Conservation (phyloP, 2,113 vertebrate genomes). For the Bufo gargarizans region DNA sequence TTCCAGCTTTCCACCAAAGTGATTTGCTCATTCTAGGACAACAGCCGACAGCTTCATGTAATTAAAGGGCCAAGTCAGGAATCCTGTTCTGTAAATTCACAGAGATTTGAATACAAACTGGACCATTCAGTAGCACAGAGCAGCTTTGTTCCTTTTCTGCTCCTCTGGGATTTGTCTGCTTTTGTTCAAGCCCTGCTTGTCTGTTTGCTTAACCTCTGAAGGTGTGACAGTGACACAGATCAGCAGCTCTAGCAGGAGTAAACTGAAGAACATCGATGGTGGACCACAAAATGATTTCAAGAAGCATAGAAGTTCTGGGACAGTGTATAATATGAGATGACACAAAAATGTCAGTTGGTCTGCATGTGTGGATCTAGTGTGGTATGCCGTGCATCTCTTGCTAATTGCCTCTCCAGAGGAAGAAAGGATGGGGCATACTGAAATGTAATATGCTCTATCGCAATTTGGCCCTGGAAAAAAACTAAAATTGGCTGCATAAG, state of each 20-base stretch:
- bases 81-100: conserved; percentile 38
- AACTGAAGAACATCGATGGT: background rate
- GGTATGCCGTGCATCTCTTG: too few relatives aligned
- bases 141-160: conserved; percentile 29
- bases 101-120: conserved; percentile 38
- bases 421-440: too few relatives aligned
- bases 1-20: conserved; percentile 13
- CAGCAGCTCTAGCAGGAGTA: conserved; percentile 7
- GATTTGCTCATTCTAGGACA: conserved; percentile 16
- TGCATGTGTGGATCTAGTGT: too few relatives aligned
- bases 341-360: too few relatives aligned
- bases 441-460: too few relatives aligned
- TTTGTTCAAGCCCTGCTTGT: conserved; percentile 26
- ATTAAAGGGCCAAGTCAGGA: conserved; percentile 30
- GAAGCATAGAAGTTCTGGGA: background rate
- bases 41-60: conserved; percentile 6
- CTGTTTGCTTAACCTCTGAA: conserved; percentile 22
- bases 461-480: too few relatives aligned
- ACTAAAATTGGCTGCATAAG: too few relatives aligned
- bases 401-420: too few relatives aligned
- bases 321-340: background rate
- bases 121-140: conserved; percentile 43
- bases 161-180: conserved; percentile 31
- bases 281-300: background rate
- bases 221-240: conserved; percentile 31